Evolutionary conservation across 2,113 vertebrate genomes (phyloP).

Genomic region (Cepphus grylle): DNA sequence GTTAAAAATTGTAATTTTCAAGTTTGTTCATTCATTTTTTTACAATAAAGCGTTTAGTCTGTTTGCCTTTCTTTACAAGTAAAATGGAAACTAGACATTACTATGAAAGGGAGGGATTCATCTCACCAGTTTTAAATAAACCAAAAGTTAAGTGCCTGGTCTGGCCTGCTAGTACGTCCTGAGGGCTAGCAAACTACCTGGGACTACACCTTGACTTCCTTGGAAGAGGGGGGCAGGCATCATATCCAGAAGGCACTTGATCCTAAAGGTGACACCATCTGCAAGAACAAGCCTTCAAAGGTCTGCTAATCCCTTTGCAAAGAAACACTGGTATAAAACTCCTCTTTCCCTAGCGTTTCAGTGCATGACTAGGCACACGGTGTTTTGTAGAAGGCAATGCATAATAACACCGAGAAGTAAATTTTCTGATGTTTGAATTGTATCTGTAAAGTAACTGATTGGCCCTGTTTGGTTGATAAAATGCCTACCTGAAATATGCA

Average conservation of each 20-base stretch:
- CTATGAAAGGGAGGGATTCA: background rate
- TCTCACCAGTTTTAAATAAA: background rate
- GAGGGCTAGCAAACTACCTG: background rate
- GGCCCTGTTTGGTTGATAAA: background rate
- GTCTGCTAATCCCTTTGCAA: background rate
- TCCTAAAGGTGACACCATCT: background rate
- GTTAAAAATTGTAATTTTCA: background rate
- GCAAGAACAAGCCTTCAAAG: background rate
- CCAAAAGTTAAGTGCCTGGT: background rate
- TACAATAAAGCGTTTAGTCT: background rate
- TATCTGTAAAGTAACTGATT: background rate
- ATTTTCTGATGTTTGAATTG: background rate
- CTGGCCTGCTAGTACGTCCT: background rate
- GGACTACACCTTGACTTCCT: background rate
- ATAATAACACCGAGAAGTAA: background rate
- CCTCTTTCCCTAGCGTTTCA: background rate
- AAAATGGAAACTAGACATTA: background rate
- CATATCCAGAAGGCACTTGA: background rate
- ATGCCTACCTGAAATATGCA: background rate
- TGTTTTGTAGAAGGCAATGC: background rate
- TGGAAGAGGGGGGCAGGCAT: background rate
- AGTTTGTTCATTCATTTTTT: background rate
- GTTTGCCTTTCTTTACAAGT: background rate
- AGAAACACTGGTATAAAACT: background rate
- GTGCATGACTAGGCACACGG: fast-evolving